A percentile compares a stretch with the other conserved stretches of the same genome.
Evolutionary conservation across 2,888 invertebrate species (phyloP).

Genomic region (Leptura quadrifasciata): DNA sequence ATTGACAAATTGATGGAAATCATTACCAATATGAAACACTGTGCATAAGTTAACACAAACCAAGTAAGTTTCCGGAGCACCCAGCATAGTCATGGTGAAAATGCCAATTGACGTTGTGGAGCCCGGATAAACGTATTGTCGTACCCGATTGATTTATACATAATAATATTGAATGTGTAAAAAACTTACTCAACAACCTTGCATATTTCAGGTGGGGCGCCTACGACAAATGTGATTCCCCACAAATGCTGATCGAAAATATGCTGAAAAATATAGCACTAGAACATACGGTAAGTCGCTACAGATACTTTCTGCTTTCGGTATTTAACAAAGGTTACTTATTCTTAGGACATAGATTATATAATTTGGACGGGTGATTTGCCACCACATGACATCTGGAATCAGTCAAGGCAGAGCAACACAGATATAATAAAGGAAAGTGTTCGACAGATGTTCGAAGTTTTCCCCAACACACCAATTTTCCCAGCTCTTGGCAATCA

Average conservation of each 20-base stretch:
- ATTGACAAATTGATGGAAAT: no score
- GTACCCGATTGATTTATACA: no score
- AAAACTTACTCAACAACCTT: no score
- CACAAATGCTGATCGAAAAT: slow-evolving; percentile 91
- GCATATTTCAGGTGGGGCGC: slow-evolving; percentile 87
- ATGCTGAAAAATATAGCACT: slow-evolving; percentile 91
- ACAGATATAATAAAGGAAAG: slow-evolving; percentile 88
- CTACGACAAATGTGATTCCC: slow-evolving; percentile 95
- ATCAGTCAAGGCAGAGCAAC: slow-evolving; percentile 91
- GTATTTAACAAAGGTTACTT: not conserved
- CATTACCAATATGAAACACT: no score
- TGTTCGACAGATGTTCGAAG: slow-evolving; percentile 86
- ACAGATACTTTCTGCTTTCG: not conserved
- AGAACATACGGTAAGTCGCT: slow-evolving; percentile 84
- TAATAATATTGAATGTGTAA: no score
- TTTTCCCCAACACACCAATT: slow-evolving; percentile 93
- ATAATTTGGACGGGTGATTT: slow-evolving; percentile 98
- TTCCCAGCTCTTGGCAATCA: slow-evolving; percentile 97
- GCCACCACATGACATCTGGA: slow-evolving; percentile 96
- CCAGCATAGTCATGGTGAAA: no score
- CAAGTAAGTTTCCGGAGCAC: no score
- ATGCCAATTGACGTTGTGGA: no score
- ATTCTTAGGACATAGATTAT: slow-evolving; percentile 88
- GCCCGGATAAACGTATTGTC: no score
- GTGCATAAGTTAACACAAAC: no score